phyloP scores from a whole-genome alignment of 2,888 invertebrate genomes.

The Ochropleura plecta region DNA sequence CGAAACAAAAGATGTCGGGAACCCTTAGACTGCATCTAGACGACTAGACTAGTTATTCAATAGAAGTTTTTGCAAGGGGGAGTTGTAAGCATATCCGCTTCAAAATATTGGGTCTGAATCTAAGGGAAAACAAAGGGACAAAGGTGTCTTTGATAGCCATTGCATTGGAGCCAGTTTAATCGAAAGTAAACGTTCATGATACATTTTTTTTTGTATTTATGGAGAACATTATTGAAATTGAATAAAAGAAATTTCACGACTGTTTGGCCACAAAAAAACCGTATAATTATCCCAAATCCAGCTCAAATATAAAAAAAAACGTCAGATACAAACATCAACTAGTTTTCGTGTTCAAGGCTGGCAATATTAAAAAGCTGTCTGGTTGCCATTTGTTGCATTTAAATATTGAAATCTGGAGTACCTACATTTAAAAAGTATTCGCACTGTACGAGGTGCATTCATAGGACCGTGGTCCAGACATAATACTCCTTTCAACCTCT shows the following conservation, averaged over 20 bases:
- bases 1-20: slow-evolving; percentile 75
- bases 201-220: not conserved
- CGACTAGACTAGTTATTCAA: slow-evolving; percentile 80
- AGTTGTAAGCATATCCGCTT: slow-evolving; percentile 70
- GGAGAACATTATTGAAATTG: not conserved
- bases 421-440: slow-evolving; percentile 34
- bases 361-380: slow-evolving; percentile 29
- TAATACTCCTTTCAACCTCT: slow-evolving; percentile 83
- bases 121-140: slow-evolving; percentile 58
- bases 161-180: slow-evolving; percentile 21
- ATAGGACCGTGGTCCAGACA: slow-evolving; percentile 77
- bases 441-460: slow-evolving; percentile 40
- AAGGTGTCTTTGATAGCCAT: slow-evolving; percentile 55
- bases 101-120: slow-evolving; percentile 59
- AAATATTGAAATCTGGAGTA: slow-evolving; percentile 42
- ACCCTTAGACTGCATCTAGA: slow-evolving; percentile 84
- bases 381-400: slow-evolving; percentile 43
- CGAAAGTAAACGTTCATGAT: slow-evolving; percentile 54
- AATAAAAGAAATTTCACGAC: not conserved
- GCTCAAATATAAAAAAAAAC: not conserved
- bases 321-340: slow-evolving; percentile 2
- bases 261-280: not conserved
- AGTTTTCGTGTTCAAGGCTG: slow-evolving; percentile 20
- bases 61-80: slow-evolving; percentile 70
- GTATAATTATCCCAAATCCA: slow-evolving; percentile 4